Base-by-base conservation (phyloP, 2,888 invertebrate genomes). In the Drosophila infuscata region DNA sequence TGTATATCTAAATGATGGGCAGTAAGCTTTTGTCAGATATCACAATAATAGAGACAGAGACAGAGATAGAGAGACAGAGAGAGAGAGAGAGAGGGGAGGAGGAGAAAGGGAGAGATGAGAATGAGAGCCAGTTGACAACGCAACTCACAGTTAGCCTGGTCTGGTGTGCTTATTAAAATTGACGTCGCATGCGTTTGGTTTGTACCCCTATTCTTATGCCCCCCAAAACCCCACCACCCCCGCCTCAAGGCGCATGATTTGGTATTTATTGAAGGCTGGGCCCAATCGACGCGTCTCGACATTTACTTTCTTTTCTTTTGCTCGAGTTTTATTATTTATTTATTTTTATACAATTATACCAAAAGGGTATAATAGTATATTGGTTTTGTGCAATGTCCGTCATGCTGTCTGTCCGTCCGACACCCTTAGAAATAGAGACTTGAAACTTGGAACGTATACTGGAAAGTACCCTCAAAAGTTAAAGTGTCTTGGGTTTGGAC, bases 261-360 rank as follows among this genome's bases (percentile, higher is more conserved):
- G 35, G 20, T 69, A 64, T 63, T 74, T 64, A 61, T 57, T 57
- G 52, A 74, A 56, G 74, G 68, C 74, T 60, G 63, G 69, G 74
- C 63, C 48, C 68, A 53, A 49, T 33, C 38, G 9, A 52, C 43
- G 46, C 38, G 52, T 56, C 51, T 25, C 49, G 12, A 43, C 36
- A 11, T 30, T 56, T 30, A 53, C 35, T 35, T 38, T 56, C 38
- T 38, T 38, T 56, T 17, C 25, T 29, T 36, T 36, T 25, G 48
- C 25, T 15, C 25, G 41, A 41, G n/a, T n/a, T 29, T 48, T 46
- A 25, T 48, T 25, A 25, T 25, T 25, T 25, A 25, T 3, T 29
- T 48, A 15, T 8, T 48, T 25, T 20, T 46, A n/a, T n/a, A n/a
- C n/a, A n/a, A n/a, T n/a, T n/a, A n/a, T n/a, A n/a, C n/a, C n/a